phyloP scores from a whole-genome alignment of 1,140 invertebrate genomes.

The Hyles vespertilio region DNA sequence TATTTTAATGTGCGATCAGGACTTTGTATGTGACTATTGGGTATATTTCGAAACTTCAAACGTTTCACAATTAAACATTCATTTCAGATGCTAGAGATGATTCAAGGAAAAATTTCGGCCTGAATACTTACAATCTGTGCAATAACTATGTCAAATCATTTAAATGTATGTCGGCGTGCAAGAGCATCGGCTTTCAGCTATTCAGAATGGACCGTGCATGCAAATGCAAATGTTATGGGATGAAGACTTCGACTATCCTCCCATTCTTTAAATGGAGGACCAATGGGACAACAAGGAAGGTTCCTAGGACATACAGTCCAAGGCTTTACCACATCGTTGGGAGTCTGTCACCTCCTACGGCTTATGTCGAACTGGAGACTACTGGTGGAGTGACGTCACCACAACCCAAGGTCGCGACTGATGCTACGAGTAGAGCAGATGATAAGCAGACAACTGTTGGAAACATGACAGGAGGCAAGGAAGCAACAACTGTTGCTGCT shows the following conservation, averaged over 20 bases:
- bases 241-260: conserved; percentile 47
- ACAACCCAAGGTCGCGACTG: not conserved
- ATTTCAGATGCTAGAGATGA: conserved; percentile 26
- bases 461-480: not conserved
- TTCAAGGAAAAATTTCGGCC: conserved; percentile 50
- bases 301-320: conserved; percentile 40
- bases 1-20: too few relatives aligned
- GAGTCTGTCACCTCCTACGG: conserved; percentile 32
- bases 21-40: not conserved
- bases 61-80: not conserved
- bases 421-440: not conserved
- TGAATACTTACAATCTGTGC: conserved; percentile 46
- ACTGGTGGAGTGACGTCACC: not conserved
- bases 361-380: not conserved
- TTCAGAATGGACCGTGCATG: conserved; percentile 42
- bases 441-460: not conserved
- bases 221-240: conserved; percentile 52
- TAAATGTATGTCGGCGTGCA: conserved; percentile 56
- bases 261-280: conserved; percentile 55
- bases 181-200: conserved; percentile 51
- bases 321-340: conserved; percentile 47
- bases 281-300: conserved; percentile 42
- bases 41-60: not conserved
- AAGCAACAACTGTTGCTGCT: not conserved
- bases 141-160: conserved; percentile 38